phyloP scores from a whole-genome alignment of 2,113 vertebrate genomes.

The Ciconia maguari region DNA sequence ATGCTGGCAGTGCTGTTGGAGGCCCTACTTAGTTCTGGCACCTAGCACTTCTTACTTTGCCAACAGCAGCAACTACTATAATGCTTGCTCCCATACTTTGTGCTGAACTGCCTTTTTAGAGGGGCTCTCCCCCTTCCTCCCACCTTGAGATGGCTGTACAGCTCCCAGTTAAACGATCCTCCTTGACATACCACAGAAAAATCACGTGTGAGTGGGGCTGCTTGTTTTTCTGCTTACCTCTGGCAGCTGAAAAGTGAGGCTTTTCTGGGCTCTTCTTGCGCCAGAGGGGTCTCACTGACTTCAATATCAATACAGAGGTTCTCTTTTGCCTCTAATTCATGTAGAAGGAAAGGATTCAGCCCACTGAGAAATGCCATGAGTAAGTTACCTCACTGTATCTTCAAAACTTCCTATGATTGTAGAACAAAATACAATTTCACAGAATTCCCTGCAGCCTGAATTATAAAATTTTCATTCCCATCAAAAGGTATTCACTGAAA shows the following conservation, averaged over 20 bases:
- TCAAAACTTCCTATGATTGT: not conserved
- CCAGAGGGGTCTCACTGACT: not conserved
- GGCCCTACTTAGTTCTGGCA: not conserved
- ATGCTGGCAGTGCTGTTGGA: not conserved
- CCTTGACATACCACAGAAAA: not conserved
- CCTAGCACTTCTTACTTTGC: not conserved
- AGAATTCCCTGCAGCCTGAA: not conserved
- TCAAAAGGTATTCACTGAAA: not conserved
- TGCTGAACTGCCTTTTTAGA: not conserved
- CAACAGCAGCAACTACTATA: not conserved
- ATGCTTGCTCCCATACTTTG: not conserved
- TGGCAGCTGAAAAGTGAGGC: not conserved
- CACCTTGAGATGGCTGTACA: not conserved
- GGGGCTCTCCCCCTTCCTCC: not conserved
- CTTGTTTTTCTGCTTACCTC: not conserved
- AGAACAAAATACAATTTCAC: not conserved
- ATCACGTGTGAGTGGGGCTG: accelerated
- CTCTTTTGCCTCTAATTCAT: not conserved
- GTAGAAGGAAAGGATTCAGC: not conserved
- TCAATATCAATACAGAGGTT: not conserved
- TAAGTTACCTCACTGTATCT: not conserved
- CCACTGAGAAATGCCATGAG: not conserved
- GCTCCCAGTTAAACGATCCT: not conserved
- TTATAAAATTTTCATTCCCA: not conserved
- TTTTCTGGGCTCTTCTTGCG: not conserved